Base-by-base conservation (phyloP, 1,140 invertebrate species). In the Trichogramma pretiosum region DNA sequence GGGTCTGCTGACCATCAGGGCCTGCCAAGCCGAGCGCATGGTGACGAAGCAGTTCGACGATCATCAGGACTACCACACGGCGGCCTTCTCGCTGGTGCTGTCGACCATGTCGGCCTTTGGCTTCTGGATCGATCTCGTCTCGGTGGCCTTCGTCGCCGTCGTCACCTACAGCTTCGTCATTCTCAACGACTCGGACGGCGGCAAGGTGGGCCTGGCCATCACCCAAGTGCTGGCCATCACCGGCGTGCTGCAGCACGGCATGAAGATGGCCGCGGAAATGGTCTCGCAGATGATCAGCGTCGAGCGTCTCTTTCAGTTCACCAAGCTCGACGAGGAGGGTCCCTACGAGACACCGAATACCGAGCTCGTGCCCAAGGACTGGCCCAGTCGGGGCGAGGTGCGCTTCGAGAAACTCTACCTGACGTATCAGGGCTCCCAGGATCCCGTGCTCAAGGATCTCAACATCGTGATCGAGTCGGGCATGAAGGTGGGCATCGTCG, bases 201-300 rank as follows among this genome's bases (percentile, higher is more conserved):
- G 78, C 17, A 70, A 76, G 26, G 86, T 90, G 5, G 89, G 88
- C 13, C 56, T 94, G 37, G 81, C 84, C 1, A 80, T 93, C 37
- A 83, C 85, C 0, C 87, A 89, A 60, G 80, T 80, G 5, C 80
- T 88, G 32, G 76, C 77, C 0, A 67, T 93, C 46, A 82, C 82
- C 19, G 83, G 84, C 1, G 79, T 85, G 68, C 77, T 93, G 41
- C 88, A 92, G 70, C 89, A 84, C 77, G 87, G 85, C 4, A 80
- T 92, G 48, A 74, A 83, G 47, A 86, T 90, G 61, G 81, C 80
- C 13, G 81, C 79, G 3, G 79, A 82, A 56, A 72, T 81, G 5
- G 67, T 81, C 50, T 85, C 84, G 46, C 79, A 90, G 61, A 87
- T 93, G 80, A 89, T 86, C 1, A 83, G 84, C 24, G 84, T 90